Conservation (phyloP, 2,888 invertebrate genomes). For the Apoda limacodes region DNA sequence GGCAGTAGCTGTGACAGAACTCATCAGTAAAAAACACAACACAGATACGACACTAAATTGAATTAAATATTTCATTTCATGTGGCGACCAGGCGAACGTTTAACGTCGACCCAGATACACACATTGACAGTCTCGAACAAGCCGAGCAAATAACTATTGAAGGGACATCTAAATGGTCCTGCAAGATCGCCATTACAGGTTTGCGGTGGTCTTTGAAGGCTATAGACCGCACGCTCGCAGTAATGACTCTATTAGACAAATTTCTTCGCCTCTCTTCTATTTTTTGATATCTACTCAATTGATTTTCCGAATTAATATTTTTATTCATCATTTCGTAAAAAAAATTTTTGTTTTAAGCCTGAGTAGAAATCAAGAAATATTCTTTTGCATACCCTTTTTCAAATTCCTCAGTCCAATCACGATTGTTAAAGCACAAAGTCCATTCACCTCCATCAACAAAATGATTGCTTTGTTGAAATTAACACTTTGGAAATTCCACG, state of each 20-base stretch:
- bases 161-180: constrained; percentile 99
- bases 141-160: constrained; percentile 98
- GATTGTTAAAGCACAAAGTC: constrained; percentile 63
- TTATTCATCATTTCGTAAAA: constrained; percentile 7
- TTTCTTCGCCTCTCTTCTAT: constrained; percentile 60
- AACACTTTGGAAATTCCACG: constrained; percentile 63
- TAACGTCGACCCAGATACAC: constrained; percentile 97
- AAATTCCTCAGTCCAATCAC: constrained; percentile 51
- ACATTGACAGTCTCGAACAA: constrained; percentile 97
- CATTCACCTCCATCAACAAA: constrained; percentile 47
- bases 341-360: constrained; percentile 14
- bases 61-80: constrained; percentile 63
- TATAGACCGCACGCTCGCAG: constrained; percentile 65
- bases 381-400: constrained; percentile 53
- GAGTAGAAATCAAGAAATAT: constrained; percentile 49
- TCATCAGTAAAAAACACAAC: constrained; percentile 29
- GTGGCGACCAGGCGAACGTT: constrained; percentile 88
- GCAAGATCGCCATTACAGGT: constrained; percentile 99
- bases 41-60: constrained; percentile 53
- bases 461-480: constrained; percentile 44
- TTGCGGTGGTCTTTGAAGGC: constrained; percentile 71
- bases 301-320: constrained; percentile 3
- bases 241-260: constrained; percentile 65
- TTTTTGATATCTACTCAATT: constrained; percentile 54
- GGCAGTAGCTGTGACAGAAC: constrained; percentile 16